These are phyloP conservation scores for Ibycter americanus DNA, from an alignment of 2,797 vertebrate species.

Conservation along the genomic window DNA sequence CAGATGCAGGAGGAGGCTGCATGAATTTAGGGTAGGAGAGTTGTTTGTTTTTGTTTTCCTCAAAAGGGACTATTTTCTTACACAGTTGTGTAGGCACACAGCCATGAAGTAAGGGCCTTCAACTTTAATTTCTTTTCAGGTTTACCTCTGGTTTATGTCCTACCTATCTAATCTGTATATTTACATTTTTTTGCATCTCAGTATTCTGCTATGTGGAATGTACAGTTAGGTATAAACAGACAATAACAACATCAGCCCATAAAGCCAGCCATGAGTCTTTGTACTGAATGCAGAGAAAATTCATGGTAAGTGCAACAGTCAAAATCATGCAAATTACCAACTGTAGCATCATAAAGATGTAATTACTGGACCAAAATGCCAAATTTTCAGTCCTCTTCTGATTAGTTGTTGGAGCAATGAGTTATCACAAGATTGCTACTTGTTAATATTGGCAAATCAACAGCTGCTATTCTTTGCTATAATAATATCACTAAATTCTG, in stretches of 20 bases:
- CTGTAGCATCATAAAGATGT: constrained; percentile 55
- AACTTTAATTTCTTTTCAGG: neutral
- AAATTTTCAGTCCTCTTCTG: constrained; percentile 49
- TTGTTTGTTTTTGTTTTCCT: neutral
- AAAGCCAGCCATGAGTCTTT: neutral
- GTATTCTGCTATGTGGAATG: neutral
- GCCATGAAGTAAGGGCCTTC: neutral
- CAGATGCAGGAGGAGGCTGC: neutral
- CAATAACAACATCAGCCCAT: neutral
- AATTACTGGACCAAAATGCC: constrained; percentile 62
- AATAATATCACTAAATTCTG: constrained; percentile 67
- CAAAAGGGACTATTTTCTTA: neutral
- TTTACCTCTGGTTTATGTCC: neutral
- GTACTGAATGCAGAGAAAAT: constrained; percentile 21
- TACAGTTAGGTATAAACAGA: neutral
- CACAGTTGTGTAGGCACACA: neutral
- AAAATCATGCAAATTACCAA: constrained; percentile 63
- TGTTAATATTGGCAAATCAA: constrained; percentile 68
- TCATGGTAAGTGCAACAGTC: constrained; percentile 30
- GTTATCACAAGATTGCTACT: constrained; percentile 64
- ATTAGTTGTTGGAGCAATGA: constrained; percentile 65
- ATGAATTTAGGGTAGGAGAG: neutral
- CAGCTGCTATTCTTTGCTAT: constrained; percentile 63
- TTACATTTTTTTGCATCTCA: neutral
- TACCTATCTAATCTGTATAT: neutral